Evolutionary conservation across 2,888 invertebrate species (phyloP), one percentile per base, ranked within the genome.

Genomic region (Cartodere bifasciata): DNA sequence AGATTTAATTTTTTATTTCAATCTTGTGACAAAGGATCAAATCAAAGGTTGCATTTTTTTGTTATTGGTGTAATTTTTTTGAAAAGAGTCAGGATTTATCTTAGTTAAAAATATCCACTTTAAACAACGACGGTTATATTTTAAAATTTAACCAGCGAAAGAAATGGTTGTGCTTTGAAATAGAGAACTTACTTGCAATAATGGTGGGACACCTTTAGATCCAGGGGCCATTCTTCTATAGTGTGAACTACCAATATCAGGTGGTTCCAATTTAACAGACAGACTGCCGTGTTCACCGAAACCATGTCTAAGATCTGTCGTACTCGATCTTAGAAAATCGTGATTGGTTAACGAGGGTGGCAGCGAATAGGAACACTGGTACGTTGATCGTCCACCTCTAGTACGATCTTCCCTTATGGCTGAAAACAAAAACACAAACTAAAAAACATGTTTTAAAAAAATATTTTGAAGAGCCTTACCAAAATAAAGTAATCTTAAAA

Each of bases 341-440:
- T 61, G 68, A 38, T 54, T 59, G 36, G 59, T 55, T 43, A 58
- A 62, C 37, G 70, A 71, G 46, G 73, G 75, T 16, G 90, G 90
- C 41, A 91, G 62, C 11, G 88, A 83, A 56, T 90, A 91, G 29
- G 88, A 88, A 54, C 90, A 91, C 57, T 91, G 91, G 60, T 95
- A 95, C 13, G 92, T 92, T 34, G 92, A 92, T 24, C 95, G 72
- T 0, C 95, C 95, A 32, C 95, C 95, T 28, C 95, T 69, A 0
- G 94, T 94, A 29, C 95, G 66, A 60, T 95, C 94, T 54, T 91
- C 91, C 36, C 95, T 67, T 35, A 95, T 94, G 5, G 95, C 95
- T 73, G 62, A 31, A 53, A 52, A 38, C 21, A 21, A 32, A 23
- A 34, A 13, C 3, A n/a, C n/a, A n/a, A n/a, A n/a, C n/a, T n/a